Evolutionary conservation across 2,113 vertebrate species (phyloP), one percentile per base, ranked within the genome.

Genomic region (Periophthalmus modestus): DNA sequence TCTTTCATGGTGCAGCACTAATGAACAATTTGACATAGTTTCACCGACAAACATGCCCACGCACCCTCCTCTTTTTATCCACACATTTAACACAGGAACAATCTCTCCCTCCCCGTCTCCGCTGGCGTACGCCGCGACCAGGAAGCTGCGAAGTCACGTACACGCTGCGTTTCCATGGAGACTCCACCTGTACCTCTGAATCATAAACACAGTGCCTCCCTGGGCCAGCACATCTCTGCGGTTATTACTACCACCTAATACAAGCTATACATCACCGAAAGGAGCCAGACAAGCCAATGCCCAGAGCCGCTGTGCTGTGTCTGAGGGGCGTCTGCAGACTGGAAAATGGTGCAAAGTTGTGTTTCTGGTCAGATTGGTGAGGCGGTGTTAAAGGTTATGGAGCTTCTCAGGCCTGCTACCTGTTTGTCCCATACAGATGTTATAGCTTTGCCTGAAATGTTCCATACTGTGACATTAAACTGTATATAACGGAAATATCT

Each of bases 161-260:
- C 83, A 69, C 34, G 10, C 62, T 67, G 65, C 72, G 92, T 93
- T 92, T 84, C 91, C 91, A 92, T 92, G 91, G 93, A 87, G 86
- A 93, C 88, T 46, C 61, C 61, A 67, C 55, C 81, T 78, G 66
- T 83, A 83, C 76, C 76, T 68, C 81, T 78, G 83, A 80, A 80
- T 87, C 79, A 77, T 77, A 81, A 75, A 82, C 63, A 75, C 48
- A 72, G 58, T 79, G 55, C 69, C 71, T 74, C 62, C 65, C 43
- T 69, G 69, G 39, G 67, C 65, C 57, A 82, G 67, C 69, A 84
- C 46, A 55, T 54, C 71, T 85, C 74, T 72, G 13, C 80, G 78
- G 80, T 72, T 82, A 79, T 86, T 85, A 77, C 75, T 66, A 70
- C 75, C 74, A 68, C 73, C 43, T 75, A 81, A 77, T 84, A 72